Evolutionary conservation across 2,113 vertebrate genomes (phyloP).

Genomic region (Okapia johnstoni): DNA sequence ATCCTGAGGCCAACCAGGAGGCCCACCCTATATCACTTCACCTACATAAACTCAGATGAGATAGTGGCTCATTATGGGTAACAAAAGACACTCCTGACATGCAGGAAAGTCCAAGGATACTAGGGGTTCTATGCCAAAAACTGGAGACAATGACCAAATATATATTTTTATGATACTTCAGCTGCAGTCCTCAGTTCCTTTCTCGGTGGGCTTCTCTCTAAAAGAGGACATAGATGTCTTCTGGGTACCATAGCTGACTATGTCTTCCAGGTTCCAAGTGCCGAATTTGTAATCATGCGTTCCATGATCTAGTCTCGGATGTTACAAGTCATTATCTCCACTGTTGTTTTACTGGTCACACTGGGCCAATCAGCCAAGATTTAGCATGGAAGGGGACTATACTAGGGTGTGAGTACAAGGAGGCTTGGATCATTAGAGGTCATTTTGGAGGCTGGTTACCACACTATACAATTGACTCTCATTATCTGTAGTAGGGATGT

Average conservation of each 20-base stretch:
- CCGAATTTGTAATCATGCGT: background rate
- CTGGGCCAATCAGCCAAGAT: background rate
- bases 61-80: background rate
- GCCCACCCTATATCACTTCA: background rate
- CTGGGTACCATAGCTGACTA: background rate
- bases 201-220: background rate
- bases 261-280: no score
- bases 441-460: background rate
- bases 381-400: background rate
- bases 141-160: background rate
- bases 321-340: background rate
- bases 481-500: background rate
- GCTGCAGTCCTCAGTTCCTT: background rate
- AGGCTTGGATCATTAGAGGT: background rate
- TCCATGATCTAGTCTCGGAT: background rate
- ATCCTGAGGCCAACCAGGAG: background rate
- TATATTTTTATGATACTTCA: background rate
- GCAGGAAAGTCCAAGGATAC: background rate
- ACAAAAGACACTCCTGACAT: background rate
- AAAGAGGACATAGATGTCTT: background rate
- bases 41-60: background rate
- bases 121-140: background rate
- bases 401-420: background rate
- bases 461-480: background rate
- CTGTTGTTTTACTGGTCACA: background rate